These are phyloP conservation scores for Camponotus vicinus DNA, from an alignment of 1,140 invertebrate species.

Conservation along the genomic window DNA sequence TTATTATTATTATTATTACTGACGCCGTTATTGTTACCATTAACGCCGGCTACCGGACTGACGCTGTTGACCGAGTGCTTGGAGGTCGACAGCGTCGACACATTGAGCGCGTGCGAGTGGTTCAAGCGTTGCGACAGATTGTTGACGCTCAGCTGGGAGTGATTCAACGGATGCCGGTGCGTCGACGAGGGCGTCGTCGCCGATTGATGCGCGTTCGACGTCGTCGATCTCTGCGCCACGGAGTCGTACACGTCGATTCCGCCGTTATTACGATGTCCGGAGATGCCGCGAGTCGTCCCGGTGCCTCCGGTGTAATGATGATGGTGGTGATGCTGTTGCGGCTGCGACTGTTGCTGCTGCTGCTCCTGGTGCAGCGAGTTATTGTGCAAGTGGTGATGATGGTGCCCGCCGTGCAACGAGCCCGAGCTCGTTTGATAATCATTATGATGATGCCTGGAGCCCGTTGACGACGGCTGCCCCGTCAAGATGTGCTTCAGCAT, in stretches of 20 bases:
- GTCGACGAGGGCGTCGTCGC: slow-evolving; percentile 78
- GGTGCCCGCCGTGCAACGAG: slow-evolving; percentile 73
- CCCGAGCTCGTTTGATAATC: slow-evolving; percentile 79
- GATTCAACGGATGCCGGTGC: slow-evolving; percentile 81
- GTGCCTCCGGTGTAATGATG: slow-evolving; percentile 68
- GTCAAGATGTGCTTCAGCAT: slow-evolving; percentile 87
- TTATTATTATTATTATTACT: slow-evolving; percentile 55
- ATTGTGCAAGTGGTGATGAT: slow-evolving; percentile 76
- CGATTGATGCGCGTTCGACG: slow-evolving; percentile 69
- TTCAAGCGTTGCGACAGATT: slow-evolving; percentile 83
- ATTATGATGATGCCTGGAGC: slow-evolving; percentile 83
- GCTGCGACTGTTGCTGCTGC: slow-evolving; percentile 57
- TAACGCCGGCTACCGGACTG: slow-evolving; percentile 75
- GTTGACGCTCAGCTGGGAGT: slow-evolving; percentile 84
- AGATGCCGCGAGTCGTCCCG: slow-evolving; percentile 51
- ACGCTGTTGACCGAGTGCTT: slow-evolving; percentile 91
- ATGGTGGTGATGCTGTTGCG: slow-evolving; percentile 69
- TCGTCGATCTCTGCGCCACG: slow-evolving; percentile 71
- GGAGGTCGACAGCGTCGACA: slow-evolving; percentile 89
- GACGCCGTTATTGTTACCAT: slow-evolving; percentile 66
- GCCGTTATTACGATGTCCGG: slow-evolving; percentile 65
- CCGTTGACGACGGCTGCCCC: slow-evolving; percentile 84
- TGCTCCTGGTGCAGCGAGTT: slow-evolving; percentile 74
- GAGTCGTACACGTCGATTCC: slow-evolving; percentile 83
- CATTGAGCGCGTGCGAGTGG: slow-evolving; percentile 88